Evolutionary conservation across 2,113 vertebrate genomes (phyloP).

Genomic region (Epinephelus fuscoguttatus): DNA sequence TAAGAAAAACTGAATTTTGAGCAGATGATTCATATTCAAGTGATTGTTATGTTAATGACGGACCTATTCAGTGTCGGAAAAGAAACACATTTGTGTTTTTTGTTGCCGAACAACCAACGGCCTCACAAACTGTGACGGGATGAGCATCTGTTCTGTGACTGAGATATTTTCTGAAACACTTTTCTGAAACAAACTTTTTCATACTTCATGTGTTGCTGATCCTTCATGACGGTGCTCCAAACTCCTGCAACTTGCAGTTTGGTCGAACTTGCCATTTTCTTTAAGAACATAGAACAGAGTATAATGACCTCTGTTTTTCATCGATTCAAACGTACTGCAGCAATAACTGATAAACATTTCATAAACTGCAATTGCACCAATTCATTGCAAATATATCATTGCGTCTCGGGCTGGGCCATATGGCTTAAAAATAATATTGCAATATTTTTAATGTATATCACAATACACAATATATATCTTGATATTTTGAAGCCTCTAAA

Average conservation of each 20-base stretch:
- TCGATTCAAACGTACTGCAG: too few species aligned
- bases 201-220: background rate
- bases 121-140: background rate
- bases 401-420: background rate
- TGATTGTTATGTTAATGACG: background rate
- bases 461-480: too few species aligned
- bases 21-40: background rate
- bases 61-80: background rate
- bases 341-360: background rate
- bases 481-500: too few species aligned
- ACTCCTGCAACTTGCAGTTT: background rate
- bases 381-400: background rate
- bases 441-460: too few species aligned
- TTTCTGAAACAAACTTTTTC: background rate
- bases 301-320: too few species aligned
- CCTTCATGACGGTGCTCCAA: too few species aligned
- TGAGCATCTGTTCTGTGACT: background rate
- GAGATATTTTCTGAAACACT: background rate
- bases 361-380: background rate
- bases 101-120: background rate
- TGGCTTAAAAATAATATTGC: too few species aligned
- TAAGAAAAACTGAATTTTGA: background rate
- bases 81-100: background rate
- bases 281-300: too few species aligned
- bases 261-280: too few species aligned